Conservation (phyloP, 1,140 invertebrate genomes). For the Papilio glaucus region DNA sequence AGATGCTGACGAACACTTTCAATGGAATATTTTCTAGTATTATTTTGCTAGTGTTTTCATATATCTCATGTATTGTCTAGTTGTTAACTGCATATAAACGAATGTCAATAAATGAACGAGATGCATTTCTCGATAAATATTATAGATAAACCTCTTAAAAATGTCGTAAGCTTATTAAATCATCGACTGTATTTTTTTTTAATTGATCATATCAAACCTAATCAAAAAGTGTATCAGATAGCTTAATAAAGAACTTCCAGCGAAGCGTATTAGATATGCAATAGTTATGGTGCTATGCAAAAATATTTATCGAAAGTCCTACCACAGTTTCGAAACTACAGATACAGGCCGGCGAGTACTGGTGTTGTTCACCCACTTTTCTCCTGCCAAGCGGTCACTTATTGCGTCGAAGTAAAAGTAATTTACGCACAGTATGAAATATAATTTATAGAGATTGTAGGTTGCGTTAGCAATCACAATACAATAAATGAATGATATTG, state of each 20-base stretch:
- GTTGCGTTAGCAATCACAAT: conserved; percentile 4
- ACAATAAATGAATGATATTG: conserved; percentile 18
- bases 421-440: conserved; percentile 34
- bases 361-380: conserved; percentile 71
- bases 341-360: conserved; percentile 47
- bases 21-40: conserved; percentile 24
- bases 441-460: conserved; percentile 22
- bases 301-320: conserved; percentile 67
- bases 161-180: background rate
- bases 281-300: conserved; percentile 50
- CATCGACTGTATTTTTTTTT: background rate
- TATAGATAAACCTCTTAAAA: conserved; percentile 1
- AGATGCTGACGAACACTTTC: conserved; percentile 26
- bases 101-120: background rate
- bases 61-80: background rate
- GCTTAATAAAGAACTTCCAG: conserved; percentile 37
- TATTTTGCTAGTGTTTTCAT: conserved; percentile 6
- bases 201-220: too few relatives aligned
- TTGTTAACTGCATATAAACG: background rate
- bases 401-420: conserved; percentile 51
- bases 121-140: background rate
- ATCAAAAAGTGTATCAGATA: too few relatives aligned
- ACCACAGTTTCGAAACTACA: conserved; percentile 59
- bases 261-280: conserved; percentile 45
- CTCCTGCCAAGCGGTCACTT: conserved; percentile 50